phyloP scores from a whole-genome alignment of 2,113 vertebrate genomes.

The Tragelaphus buxtoni region DNA sequence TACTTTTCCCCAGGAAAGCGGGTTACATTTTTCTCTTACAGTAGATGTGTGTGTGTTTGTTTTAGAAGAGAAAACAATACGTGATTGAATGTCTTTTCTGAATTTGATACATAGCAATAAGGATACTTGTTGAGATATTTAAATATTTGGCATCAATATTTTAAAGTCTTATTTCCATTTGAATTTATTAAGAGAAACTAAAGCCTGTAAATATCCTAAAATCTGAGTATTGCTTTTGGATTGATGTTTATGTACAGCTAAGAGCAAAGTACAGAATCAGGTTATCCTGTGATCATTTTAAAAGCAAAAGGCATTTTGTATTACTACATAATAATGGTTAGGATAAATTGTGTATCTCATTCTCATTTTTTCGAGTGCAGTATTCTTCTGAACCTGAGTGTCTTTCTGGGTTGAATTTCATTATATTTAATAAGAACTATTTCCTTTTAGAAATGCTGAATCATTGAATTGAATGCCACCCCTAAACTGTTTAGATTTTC shows the following conservation, averaged over 20 bases:
- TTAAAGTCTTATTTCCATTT: neutral
- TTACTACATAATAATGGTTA: neutral
- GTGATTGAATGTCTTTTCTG: neutral
- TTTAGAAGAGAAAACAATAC: neutral
- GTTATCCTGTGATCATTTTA: neutral
- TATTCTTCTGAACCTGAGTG: too few species aligned
- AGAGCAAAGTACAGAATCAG: neutral
- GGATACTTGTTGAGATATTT: neutral
- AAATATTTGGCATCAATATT: neutral
- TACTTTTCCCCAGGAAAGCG: neutral
- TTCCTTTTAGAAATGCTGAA: neutral
- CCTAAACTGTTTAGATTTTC: neutral
- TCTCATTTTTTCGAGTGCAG: neutral
- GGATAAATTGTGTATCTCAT: neutral
- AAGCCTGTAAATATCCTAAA: neutral
- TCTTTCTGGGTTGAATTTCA: neutral
- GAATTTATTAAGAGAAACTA: neutral
- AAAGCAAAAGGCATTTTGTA: neutral
- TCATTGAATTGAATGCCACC: neutral
- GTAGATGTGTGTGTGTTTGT: neutral
- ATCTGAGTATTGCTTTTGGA: neutral
- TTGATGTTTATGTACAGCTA: neutral
- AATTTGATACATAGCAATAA: neutral
- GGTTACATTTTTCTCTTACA: neutral
- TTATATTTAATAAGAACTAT: neutral